A percentile compares a stretch with the other conserved stretches of the same genome.
phyloP scores from a whole-genome alignment of 2,888 invertebrate species.

The Melinaea marsaeus region DNA sequence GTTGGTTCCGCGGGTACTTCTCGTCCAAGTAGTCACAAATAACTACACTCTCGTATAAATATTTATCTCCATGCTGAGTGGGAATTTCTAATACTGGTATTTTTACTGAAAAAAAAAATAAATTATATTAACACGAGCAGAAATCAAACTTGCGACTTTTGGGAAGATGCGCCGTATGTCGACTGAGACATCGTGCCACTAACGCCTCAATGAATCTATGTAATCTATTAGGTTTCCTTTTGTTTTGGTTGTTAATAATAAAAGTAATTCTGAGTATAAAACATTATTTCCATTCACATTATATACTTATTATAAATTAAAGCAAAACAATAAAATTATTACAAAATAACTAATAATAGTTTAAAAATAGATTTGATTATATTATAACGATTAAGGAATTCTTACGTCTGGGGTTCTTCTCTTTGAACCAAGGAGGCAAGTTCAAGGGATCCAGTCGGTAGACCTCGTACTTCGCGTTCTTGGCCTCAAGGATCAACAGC shows the following conservation, averaged over 20 bases:
- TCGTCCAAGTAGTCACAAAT: slow-evolving; percentile 91
- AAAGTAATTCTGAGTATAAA: no score
- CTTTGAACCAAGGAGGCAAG: slow-evolving; percentile 81
- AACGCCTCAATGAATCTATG: no score
- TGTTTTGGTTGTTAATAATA: no score
- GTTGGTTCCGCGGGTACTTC: slow-evolving; percentile 80
- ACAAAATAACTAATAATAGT: no score
- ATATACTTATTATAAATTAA: no score
- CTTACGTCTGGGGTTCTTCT: slow-evolving; percentile 74
- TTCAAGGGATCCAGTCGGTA: slow-evolving; percentile 75
- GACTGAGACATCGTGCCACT: no score
- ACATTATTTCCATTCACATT: no score
- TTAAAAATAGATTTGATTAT: not conserved
- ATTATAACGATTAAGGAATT: slow-evolving; percentile 32
- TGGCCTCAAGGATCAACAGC: slow-evolving; percentile 79
- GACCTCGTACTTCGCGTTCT: slow-evolving; percentile 78
- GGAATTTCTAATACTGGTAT: slow-evolving; percentile 88
- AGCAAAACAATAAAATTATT: no score
- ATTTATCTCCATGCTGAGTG: slow-evolving; percentile 75
- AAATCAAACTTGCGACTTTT: no score
- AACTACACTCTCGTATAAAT: slow-evolving; percentile 87
- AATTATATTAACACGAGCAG: not conserved
- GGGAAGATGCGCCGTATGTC: no score
- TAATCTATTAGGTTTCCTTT: no score
- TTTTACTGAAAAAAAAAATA: slow-evolving; percentile 74